phyloP scores from a whole-genome alignment of 2,113 vertebrate species.

The Semicossyphus pulcher region DNA sequence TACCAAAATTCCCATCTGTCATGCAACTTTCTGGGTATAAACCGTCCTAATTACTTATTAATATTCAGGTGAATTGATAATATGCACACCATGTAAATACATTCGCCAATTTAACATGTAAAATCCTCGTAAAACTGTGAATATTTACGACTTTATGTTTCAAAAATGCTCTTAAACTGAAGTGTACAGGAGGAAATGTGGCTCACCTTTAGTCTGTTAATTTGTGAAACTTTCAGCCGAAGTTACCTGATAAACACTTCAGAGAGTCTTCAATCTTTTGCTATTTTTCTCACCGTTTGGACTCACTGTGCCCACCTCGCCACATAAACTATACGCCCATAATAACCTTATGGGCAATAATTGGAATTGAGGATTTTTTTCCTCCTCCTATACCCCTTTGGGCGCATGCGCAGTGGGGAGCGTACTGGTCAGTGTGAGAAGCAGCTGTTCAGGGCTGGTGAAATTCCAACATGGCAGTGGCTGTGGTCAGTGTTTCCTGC shows the following conservation, averaged over 20 bases:
- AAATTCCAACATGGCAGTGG: slow-evolving; percentile 99
- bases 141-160: no score
- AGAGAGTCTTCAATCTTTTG: neutral
- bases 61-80: neutral
- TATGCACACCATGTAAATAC: no score
- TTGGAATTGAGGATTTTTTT: slow-evolving; percentile 44
- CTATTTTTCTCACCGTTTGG: neutral
- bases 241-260: neutral
- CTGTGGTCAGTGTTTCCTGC: slow-evolving; percentile 93
- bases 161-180: no score
- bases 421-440: slow-evolving; percentile 89
- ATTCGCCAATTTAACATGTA: no score
- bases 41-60: neutral
- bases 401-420: slow-evolving; percentile 90
- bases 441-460: slow-evolving; percentile 95
- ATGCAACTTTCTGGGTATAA: neutral
- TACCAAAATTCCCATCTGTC: neutral
- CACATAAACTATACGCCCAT: slow-evolving; percentile 35
- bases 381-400: slow-evolving; percentile 20
- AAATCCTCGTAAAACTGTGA: no score
- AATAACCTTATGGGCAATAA: slow-evolving; percentile 65
- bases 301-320: neutral
- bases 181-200: no score
- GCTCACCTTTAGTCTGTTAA: neutral
- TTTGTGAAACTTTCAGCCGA: slow-evolving; percentile 1